Percentiles rank a stretch among this genome's conserved stretches.
Conservation (phyloP, 2,797 vertebrate species). For the Coregonus sp. region DNA sequence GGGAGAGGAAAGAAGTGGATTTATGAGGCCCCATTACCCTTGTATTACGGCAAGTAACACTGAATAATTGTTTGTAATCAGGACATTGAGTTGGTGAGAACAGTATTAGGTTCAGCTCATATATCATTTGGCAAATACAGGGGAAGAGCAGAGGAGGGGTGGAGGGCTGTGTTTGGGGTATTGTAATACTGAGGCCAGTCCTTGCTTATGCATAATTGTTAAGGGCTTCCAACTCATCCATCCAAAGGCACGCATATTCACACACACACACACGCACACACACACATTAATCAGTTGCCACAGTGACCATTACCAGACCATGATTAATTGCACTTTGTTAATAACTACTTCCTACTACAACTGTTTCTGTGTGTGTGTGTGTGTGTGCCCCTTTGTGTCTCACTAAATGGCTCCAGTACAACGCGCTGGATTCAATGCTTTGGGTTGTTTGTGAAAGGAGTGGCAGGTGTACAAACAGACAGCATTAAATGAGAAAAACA, state of each 20-base stretch:
- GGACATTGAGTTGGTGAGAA: slow-evolving; percentile 71
- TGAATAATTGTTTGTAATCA: slow-evolving; percentile 80
- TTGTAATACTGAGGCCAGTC: slow-evolving; percentile 16
- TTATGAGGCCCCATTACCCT: slow-evolving; percentile 63
- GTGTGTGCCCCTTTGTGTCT: background rate
- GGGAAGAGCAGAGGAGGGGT: slow-evolving; percentile 7
- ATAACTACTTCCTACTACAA: slow-evolving; percentile 40
- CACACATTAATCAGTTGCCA: slow-evolving; percentile 15
- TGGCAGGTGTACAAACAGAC: background rate
- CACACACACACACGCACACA: background rate
- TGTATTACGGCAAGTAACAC: slow-evolving; percentile 77
- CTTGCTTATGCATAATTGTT: slow-evolving; percentile 57
- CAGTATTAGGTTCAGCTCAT: slow-evolving; percentile 69
- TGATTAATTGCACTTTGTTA: slow-evolving; percentile 54
- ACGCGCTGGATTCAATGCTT: too few species aligned
- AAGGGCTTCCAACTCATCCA: slow-evolving; percentile 4
- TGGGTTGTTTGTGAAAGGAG: background rate
- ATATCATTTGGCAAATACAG: slow-evolving; percentile 69
- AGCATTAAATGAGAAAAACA: too few species aligned
- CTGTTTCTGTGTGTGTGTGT: background rate
- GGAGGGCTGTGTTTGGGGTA: slow-evolving; percentile 38
- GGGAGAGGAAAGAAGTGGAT: background rate
- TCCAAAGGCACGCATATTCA: background rate
- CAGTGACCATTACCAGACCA: slow-evolving; percentile 31
- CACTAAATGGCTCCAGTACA: background rate